Conservation (phyloP, 64 coral and sea anemone species). For the Acropora yongei region DNA sequence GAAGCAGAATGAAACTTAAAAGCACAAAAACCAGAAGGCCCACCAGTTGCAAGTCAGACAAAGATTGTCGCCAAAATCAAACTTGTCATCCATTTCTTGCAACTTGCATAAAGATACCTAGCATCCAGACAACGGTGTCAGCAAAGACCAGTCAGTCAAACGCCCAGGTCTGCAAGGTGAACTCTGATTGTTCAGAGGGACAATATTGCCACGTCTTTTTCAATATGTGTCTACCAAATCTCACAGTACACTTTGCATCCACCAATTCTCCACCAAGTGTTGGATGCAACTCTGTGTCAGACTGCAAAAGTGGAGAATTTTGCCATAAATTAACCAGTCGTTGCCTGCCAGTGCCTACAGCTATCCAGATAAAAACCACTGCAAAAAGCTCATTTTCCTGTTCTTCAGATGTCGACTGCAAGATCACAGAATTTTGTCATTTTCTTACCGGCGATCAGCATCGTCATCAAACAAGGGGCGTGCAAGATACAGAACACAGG, state of each 20-base stretch:
- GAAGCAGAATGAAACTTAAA: slow-evolving; percentile 14
- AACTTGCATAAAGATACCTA: slow-evolving; percentile 8
- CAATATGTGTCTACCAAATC: slow-evolving; percentile 40
- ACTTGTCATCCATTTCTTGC: slow-evolving; percentile 37
- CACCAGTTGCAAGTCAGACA: background rate
- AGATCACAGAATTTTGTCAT: slow-evolving; percentile 48
- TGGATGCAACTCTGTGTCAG: slow-evolving; percentile 6
- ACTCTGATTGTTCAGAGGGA: slow-evolving; percentile 4
- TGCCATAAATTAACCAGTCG: slow-evolving; percentile 29
- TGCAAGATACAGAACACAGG: background rate
- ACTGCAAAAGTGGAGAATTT: slow-evolving; percentile 33
- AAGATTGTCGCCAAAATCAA: slow-evolving; percentile 15
- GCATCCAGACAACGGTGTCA: background rate
- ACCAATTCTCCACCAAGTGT: background rate
- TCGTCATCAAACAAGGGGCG: background rate
- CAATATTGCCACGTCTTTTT: slow-evolving; percentile 49
- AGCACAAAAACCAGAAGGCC: background rate
- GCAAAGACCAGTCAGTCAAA: background rate
- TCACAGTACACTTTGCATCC: background rate
- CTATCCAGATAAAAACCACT: background rate
- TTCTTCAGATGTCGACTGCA: slow-evolving; percentile 35
- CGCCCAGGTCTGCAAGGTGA: background rate
- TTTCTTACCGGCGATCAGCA: slow-evolving; percentile 18
- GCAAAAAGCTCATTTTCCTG: background rate
- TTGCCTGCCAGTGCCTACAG: slow-evolving; percentile 22